Evolutionary conservation across 2,888 invertebrate genomes (phyloP).

Genomic region (Criorhina ranunculi): DNA sequence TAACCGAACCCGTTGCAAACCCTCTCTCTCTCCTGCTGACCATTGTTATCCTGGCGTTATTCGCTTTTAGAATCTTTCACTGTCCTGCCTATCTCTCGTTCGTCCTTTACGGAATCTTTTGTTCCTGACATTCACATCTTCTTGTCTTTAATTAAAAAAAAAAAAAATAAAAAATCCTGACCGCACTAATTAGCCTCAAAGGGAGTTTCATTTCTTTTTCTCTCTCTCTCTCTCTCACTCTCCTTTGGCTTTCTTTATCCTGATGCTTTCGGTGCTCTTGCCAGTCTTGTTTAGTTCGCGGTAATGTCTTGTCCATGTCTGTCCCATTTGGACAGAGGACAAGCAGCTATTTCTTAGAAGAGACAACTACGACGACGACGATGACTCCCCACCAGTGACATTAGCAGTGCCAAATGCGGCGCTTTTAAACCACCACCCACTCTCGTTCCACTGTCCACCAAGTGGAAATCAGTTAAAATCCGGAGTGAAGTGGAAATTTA

Average conservation of each 20-base stretch:
- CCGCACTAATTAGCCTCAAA: constrained; percentile 84
- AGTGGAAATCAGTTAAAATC: constrained; percentile 68
- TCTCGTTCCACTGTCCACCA: constrained; percentile 24
- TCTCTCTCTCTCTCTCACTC: not conserved
- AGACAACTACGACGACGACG: constrained; percentile 6
- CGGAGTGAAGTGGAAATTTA: constrained; percentile 70
- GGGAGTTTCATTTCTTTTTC: constrained; percentile 76
- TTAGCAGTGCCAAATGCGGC: constrained; percentile 72
- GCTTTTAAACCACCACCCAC: constrained; percentile 60
- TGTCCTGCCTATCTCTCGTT: constrained; percentile 64
- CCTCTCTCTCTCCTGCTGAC: constrained; percentile 28
- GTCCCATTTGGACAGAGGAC: constrained; percentile 75
- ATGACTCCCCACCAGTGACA: constrained; percentile 57
- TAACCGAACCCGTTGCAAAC: constrained; percentile 26
- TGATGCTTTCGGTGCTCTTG: constrained; percentile 32
- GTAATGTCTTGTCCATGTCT: constrained; percentile 77
- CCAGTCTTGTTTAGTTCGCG: constrained; percentile 75
- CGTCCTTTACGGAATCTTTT: constrained; percentile 71
- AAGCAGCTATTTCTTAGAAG: constrained; percentile 64
- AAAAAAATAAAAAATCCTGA: constrained; percentile 80
- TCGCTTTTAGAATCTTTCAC: constrained; percentile 53
- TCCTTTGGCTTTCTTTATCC: constrained; percentile 16
- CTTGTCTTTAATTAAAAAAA: constrained; percentile 72
- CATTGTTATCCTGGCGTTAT: constrained; percentile 63
- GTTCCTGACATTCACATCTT: constrained; percentile 74